Conservation (phyloP, 2,797 vertebrate species). For the Aotus griseimembra region DNA sequence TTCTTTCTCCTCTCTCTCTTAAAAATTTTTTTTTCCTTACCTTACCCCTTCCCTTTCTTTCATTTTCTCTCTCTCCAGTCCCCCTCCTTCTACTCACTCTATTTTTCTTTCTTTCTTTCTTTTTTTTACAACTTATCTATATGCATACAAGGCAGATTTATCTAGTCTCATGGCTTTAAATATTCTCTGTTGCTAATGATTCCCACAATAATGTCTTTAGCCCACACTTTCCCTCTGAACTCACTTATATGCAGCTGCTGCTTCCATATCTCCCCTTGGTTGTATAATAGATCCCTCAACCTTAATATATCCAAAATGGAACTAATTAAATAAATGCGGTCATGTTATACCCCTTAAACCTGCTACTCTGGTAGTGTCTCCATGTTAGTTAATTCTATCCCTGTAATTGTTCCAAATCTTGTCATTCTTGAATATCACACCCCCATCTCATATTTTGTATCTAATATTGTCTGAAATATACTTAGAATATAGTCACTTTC, state of each 20-base stretch:
- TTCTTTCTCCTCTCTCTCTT: background rate
- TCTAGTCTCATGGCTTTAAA: background rate
- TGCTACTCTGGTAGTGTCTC: background rate
- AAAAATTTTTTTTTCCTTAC: background rate
- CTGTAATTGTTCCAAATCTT: background rate
- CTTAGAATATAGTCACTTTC: background rate
- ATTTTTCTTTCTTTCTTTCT: too few species aligned
- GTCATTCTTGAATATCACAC: background rate
- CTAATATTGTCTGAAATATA: background rate
- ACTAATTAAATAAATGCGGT: background rate
- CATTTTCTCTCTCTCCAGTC: background rate
- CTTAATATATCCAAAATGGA: background rate
- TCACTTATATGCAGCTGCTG: background rate
- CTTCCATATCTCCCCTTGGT: background rate
- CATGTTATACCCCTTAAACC: background rate
- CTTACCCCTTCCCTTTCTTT: background rate
- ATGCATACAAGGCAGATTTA: background rate
- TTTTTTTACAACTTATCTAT: background rate
- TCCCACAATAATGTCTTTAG: background rate
- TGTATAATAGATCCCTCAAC: slow-evolving; percentile 19
- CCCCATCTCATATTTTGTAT: background rate
- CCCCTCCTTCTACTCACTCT: background rate
- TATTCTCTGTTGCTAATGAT: background rate
- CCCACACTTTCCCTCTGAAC: background rate
- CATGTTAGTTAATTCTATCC: background rate